A percentile compares a stretch with the other conserved stretches of the same genome.
phyloP scores from a whole-genome alignment of 2,888 invertebrate species.

The Scaptomyza polygonia region DNA sequence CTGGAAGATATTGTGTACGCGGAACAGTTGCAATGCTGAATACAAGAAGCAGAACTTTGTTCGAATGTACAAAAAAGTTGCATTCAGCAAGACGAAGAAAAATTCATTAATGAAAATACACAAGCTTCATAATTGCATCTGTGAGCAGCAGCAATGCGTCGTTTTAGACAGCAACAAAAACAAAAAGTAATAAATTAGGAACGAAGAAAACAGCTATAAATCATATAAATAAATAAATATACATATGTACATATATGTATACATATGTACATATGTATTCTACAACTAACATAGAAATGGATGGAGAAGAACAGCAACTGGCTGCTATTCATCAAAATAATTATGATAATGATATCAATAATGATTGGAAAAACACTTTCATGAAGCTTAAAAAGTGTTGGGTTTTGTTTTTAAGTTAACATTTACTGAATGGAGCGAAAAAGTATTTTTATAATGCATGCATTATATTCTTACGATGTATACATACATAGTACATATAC shows the following conservation, averaged over 20 bases:
- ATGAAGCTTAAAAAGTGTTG: slow-evolving; percentile 46
- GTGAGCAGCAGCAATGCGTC: slow-evolving; percentile 55
- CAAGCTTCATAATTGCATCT: slow-evolving; percentile 4
- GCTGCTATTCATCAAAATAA: slow-evolving; percentile 20
- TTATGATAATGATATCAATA: slow-evolving; percentile 3
- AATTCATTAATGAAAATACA: not conserved
- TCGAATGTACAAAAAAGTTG: slow-evolving; percentile 2
- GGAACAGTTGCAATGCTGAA: slow-evolving; percentile 14
- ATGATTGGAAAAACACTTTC: slow-evolving; percentile 38
- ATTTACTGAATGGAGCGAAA: slow-evolving; percentile 54
- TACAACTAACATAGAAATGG: slow-evolving; percentile 47
- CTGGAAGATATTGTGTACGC: slow-evolving; percentile 21
- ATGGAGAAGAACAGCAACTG: slow-evolving; percentile 5
- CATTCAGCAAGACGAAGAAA: slow-evolving; percentile 5
- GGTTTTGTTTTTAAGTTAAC: slow-evolving; percentile 76
- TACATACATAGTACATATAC: slow-evolving; percentile 56
- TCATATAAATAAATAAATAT: slow-evolving; percentile 55
- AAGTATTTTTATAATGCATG: slow-evolving; percentile 84
- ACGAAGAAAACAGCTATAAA: slow-evolving; percentile 54
- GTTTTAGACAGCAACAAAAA: slow-evolving; percentile 59
- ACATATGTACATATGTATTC: slow-evolving; percentile 46
- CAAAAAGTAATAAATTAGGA: slow-evolving; percentile 10
- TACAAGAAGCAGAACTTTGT: not conserved
- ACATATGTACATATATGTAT: slow-evolving; percentile 48
- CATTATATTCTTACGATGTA: slow-evolving; percentile 83